Evolutionary conservation across 2,113 vertebrate species (phyloP), one percentile per base, ranked within the genome.

Genomic region (Accipiter cooperii): DNA sequence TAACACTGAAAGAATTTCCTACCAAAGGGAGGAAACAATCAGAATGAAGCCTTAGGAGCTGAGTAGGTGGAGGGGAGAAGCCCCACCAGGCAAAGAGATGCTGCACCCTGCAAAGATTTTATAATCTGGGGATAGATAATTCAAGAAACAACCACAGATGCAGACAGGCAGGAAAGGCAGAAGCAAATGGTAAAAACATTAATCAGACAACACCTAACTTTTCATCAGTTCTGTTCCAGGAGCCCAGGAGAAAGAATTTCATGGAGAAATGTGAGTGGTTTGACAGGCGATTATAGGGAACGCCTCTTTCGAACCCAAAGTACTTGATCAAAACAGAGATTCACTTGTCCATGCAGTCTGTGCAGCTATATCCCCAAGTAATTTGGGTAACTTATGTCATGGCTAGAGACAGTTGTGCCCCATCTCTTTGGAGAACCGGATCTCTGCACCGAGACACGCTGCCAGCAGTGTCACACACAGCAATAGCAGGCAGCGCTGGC

Each of bases 371-470:
- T 17, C 12, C 28, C 38, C 28, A 42, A 21, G 28, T 17, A 28
- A 60, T 33, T 6, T 52, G 40, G 65, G 44, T 31, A 51, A 73
- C 2, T 49, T 10, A 13, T 3, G 15, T 20, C 4, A 7, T 3
- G 31, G 64, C 24, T 33, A 19, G 58, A 29, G 52, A 36, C 13
- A 36, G 13, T 4, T 36, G 21, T 34, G 44, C 31, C 44, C 54
- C 46, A 10, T 12, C 36, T 60, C 61, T 65, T 36, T 46, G 66
- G 12, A 29, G 54, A 92, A 38, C 7, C 20, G 8, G 20, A 31
- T 24, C 13, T 69, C 38, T 31, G n/a, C 29, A 10, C 16, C 0
- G 0, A 61, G 46, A 42, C 5, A 2, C 3, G 8, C 19, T 77
- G 61, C 49, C 55, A 65, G 49, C 14, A 26, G 12, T 1, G 12